phyloP scores from a whole-genome alignment of 2,888 invertebrate genomes.

The Syrista parreyssii region DNA sequence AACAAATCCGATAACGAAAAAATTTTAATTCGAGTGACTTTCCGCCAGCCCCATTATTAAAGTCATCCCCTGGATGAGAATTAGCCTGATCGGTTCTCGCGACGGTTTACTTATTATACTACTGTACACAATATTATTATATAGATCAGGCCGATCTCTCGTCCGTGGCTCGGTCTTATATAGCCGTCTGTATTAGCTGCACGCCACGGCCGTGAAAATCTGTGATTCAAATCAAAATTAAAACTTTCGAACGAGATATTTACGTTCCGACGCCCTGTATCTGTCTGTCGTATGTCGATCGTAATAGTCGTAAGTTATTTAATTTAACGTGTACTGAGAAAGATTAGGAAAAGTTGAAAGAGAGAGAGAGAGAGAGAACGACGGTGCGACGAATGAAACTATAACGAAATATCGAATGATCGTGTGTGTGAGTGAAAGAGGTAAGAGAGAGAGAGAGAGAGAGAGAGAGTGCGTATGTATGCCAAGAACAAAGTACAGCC shows the following conservation, averaged over 20 bases:
- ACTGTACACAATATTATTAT: neutral
- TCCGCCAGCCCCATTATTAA: neutral
- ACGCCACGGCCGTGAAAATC: constrained; percentile 23
- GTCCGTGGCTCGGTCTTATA: neutral
- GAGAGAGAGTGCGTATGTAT: too few species aligned
- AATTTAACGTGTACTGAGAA: constrained; percentile 11
- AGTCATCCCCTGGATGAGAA: neutral
- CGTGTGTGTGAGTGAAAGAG: too few species aligned
- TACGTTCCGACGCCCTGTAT: constrained; percentile 7
- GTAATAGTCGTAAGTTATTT: constrained; percentile 9
- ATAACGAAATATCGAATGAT: too few species aligned
- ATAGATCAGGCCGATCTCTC: neutral
- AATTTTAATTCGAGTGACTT: neutral
- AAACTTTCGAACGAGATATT: constrained; percentile 24
- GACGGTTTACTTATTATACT: neutral
- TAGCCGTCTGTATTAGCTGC: constrained; percentile 4
- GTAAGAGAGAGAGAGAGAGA: too few species aligned
- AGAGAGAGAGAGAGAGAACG: neutral
- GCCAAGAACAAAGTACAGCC: constrained; percentile 5
- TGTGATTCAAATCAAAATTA: constrained; percentile 33
- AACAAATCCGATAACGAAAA: neutral
- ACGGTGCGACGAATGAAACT: constrained; percentile 5
- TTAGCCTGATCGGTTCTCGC: neutral
- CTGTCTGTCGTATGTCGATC: constrained; percentile 10
- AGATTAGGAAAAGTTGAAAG: constrained; percentile 2